phyloP scores from a whole-genome alignment of 2,888 invertebrate genomes.

The Drosophila fulvimacula region DNA sequence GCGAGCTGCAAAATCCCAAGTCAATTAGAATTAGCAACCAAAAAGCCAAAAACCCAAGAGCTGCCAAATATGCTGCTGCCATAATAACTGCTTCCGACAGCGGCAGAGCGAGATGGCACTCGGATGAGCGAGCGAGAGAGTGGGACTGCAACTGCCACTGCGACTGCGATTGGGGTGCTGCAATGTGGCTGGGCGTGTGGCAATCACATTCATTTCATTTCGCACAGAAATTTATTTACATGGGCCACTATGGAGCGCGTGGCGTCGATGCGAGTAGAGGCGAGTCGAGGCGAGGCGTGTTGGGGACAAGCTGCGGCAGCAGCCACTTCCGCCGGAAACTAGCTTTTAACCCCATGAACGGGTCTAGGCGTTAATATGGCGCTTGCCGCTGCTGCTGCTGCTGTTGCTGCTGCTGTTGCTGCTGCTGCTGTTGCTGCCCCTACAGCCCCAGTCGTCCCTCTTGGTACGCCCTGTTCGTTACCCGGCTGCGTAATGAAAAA shows the following conservation, averaged over 20 bases:
- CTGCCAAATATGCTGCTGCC: constrained; percentile 72
- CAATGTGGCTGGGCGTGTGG: constrained; percentile 55
- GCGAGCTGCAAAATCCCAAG: constrained; percentile 64
- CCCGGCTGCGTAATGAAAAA: constrained; percentile 82
- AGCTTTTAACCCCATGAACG: constrained; percentile 81
- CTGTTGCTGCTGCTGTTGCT: background rate
- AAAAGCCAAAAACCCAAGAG: constrained; percentile 49
- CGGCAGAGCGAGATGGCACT: constrained; percentile 2
- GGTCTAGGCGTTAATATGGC: constrained; percentile 78
- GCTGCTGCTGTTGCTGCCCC: constrained; percentile 4
- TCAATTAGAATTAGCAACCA: constrained; percentile 68
- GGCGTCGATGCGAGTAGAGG: background rate
- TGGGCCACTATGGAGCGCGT: constrained; percentile 25
- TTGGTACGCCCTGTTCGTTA: constrained; percentile 25
- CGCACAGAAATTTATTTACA: constrained; percentile 80
- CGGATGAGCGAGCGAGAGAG: background rate
- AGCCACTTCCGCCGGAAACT: constrained; percentile 81
- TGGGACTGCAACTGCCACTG: background rate
- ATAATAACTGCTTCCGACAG: constrained; percentile 77
- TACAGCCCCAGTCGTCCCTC: background rate
- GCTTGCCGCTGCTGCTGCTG: constrained; percentile 40
- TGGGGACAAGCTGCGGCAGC: constrained; percentile 71
- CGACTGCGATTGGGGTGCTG: constrained; percentile 8
- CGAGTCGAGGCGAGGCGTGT: constrained; percentile 13
- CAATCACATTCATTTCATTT: constrained; percentile 82